phyloP scores from a whole-genome alignment of 2,888 invertebrate genomes.

The Eristalinus aeneus region DNA sequence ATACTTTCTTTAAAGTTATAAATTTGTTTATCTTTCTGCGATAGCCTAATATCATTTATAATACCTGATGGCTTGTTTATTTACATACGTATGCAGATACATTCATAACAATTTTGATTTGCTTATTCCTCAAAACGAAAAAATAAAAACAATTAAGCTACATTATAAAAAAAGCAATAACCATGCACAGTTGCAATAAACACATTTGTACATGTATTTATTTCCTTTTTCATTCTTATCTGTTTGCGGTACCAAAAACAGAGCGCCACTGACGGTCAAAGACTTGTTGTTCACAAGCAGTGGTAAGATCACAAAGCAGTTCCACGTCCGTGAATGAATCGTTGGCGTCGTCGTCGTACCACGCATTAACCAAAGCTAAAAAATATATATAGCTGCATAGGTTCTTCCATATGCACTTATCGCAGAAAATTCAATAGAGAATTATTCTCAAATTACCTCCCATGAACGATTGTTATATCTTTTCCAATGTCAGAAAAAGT shows the following conservation, averaged over 20 bases:
- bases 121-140: not conserved
- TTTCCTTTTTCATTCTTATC: slow-evolving; percentile 33
- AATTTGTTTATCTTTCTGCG: too few species aligned
- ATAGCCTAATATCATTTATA: too few species aligned
- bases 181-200: slow-evolving; percentile 52
- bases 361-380: slow-evolving; percentile 22
- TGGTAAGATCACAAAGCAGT: slow-evolving; percentile 25
- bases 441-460: not conserved
- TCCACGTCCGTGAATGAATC: slow-evolving; percentile 26
- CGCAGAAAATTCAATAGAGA: not conserved
- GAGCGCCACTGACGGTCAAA: slow-evolving; percentile 51
- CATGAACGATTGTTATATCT: not conserved
- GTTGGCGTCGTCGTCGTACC: slow-evolving; percentile 6
- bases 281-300: slow-evolving; percentile 25
- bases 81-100: slow-evolving; percentile 8
- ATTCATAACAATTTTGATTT: not conserved
- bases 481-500: not conserved
- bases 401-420: not conserved
- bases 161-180: not conserved
- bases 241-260: slow-evolving; percentile 70
- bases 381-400: not conserved
- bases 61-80: too few species aligned
- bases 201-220: slow-evolving; percentile 44
- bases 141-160: not conserved
- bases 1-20: too few species aligned